Percentiles rank a stretch among this genome's conserved stretches.
These are phyloP conservation scores for Andrena fulva DNA, from an alignment of 2,888 invertebrate species.

Conservation along the genomic window DNA sequence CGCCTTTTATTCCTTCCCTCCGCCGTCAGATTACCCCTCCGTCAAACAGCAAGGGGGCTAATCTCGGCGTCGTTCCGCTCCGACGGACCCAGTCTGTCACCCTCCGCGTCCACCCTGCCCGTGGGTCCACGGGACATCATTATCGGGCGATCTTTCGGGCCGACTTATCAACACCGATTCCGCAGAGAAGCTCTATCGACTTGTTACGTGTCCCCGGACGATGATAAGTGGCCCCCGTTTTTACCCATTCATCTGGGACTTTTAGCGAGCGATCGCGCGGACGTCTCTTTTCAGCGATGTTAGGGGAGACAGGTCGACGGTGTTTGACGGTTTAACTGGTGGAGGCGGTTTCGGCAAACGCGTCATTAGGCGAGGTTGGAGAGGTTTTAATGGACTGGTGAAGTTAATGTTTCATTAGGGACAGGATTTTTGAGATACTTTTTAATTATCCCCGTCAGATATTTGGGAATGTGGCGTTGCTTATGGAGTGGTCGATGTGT, in stretches of 20 bases:
- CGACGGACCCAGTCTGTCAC: conserved; percentile 37
- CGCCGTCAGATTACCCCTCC: conserved; percentile 58
- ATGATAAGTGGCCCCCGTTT: conserved; percentile 43
- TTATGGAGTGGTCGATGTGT: too few relatives aligned
- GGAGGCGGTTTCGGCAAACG: background rate
- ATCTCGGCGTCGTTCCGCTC: conserved; percentile 61
- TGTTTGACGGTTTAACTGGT: background rate
- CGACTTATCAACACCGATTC: conserved; percentile 30
- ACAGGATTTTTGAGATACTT: too few relatives aligned
- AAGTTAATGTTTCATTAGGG: too few relatives aligned
- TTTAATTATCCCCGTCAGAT: too few relatives aligned
- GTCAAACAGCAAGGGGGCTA: conserved; percentile 37
- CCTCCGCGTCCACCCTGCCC: background rate
- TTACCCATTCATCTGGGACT: background rate
- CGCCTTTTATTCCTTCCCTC: conserved; percentile 52
- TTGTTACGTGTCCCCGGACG: conserved; percentile 42
- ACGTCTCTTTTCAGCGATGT: background rate
- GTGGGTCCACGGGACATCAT: background rate
- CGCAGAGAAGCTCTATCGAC: conserved; percentile 29
- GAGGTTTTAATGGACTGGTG: background rate
- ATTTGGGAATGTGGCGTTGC: too few relatives aligned
- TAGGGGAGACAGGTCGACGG: background rate
- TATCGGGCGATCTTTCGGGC: conserved; percentile 38
- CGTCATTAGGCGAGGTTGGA: background rate
- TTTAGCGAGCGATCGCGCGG: conserved; percentile 12